A percentile compares a stretch with the other conserved stretches of the same genome.
phyloP scores from a whole-genome alignment of 2,797 vertebrate species.

The Gephyroberyx darwinii region DNA sequence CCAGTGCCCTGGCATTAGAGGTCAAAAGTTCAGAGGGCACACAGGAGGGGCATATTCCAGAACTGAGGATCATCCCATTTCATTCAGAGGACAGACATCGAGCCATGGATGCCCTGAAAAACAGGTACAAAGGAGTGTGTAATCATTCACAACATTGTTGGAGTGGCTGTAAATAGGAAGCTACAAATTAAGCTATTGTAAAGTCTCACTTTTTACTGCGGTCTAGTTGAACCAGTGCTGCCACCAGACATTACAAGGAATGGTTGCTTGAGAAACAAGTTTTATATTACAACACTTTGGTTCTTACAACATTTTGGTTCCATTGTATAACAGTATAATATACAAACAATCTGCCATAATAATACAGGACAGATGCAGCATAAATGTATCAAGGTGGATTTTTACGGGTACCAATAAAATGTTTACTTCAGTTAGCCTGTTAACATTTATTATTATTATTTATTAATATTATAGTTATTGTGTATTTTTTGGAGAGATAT shows the following conservation, averaged over 20 bases:
- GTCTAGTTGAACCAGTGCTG: too few species aligned
- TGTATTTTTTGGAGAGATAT: neutral
- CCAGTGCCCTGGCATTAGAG: constrained; percentile 34
- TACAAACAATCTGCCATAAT: too few species aligned
- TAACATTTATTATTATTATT: too few species aligned
- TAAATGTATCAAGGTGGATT: too few species aligned
- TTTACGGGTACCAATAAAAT: too few species aligned
- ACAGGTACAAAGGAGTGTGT: constrained; percentile 59
- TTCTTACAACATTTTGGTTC: too few species aligned
- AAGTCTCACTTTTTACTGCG: too few species aligned
- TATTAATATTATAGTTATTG: neutral
- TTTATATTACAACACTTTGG: neutral
- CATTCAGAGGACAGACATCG: constrained; percentile 50
- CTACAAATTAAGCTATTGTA: neutral
- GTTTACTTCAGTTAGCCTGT: too few species aligned
- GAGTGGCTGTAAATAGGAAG: neutral
- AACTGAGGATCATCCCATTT: constrained; percentile 64
- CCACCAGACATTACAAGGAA: neutral
- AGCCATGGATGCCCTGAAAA: constrained; percentile 50
- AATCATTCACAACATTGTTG: neutral
- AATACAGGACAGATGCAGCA: too few species aligned
- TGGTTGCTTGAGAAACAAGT: neutral
- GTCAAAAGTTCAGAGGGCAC: constrained; percentile 41
- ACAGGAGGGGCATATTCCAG: constrained; percentile 37
- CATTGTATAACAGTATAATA: too few species aligned